Evolutionary conservation across 2,113 vertebrate genomes (phyloP).

Genomic region (Nannospalax galili): DNA sequence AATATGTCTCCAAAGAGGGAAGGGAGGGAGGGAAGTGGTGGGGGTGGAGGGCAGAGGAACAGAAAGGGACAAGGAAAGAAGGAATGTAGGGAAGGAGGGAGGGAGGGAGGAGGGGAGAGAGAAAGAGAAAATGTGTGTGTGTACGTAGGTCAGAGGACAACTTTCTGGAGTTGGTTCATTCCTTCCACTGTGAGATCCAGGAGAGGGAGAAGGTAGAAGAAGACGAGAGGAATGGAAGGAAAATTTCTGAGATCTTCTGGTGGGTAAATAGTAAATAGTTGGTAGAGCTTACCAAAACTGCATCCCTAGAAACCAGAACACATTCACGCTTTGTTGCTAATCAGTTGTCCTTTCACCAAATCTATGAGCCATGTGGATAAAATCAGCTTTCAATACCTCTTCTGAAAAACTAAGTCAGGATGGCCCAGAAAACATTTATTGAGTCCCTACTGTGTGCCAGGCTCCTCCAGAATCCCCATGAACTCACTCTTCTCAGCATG

Average conservation of each 20-base stretch:
- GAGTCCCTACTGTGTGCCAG: neutral
- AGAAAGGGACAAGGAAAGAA: too few relatives aligned
- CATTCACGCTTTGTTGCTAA: neutral
- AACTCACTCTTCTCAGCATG: neutral
- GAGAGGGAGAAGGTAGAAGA: neutral
- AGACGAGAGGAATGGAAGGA: neutral
- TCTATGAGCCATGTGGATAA: neutral
- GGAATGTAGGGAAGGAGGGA: neutral
- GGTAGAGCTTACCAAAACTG: neutral
- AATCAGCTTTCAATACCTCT: neutral
- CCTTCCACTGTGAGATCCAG: neutral
- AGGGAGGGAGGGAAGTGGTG: neutral
- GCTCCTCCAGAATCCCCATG: neutral
- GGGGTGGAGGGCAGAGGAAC: too few relatives aligned
- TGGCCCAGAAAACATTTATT: neutral
- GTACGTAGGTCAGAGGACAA: too few relatives aligned
- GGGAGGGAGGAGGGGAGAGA: neutral
- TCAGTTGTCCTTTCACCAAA: neutral
- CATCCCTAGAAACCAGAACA: neutral
- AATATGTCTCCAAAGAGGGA: too few relatives aligned
- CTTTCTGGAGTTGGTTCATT: too few relatives aligned
- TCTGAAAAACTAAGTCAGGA: neutral
- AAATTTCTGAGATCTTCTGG: neutral
- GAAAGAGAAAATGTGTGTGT: too few relatives aligned
- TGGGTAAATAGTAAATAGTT: neutral